Base-by-base conservation (phyloP, 2,888 invertebrate genomes). In the Synergus laeviventris region DNA sequence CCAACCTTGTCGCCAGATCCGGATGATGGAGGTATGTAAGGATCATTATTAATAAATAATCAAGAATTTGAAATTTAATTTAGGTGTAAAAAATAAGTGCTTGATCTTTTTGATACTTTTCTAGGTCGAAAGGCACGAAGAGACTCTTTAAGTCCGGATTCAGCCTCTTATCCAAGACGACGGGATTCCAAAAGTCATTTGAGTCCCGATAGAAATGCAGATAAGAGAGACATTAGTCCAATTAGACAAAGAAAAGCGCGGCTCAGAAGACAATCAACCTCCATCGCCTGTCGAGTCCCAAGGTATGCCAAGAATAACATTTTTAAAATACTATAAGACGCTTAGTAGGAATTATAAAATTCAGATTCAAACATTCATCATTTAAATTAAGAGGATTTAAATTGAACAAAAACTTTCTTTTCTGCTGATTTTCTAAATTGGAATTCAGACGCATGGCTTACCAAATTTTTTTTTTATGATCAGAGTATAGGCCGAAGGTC, bases 61-160 rank as follows among this genome's bases (percentile, higher is more conserved):
- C 21, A 39, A 60, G 9, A 73, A 73, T 42, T n/a, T 42, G 36
- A 24, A 24, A 59, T 78, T 62, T 42, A 45, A 59, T 75, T 12
- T 1, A 49, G 60, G 2, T 36, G 31, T 31, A 31, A 31, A 31
- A 31, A 31, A 31, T 31, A 31, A 31, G 7, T 31, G 7, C 31
- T 31, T 31, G 16, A 49, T 16, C 1, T 74, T 70, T 77, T 24
- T 62, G 11, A 21, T 70, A 21, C 75, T 31, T 31, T 81, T 86
- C 89, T 91, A 78, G 95, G 95, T 74, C 92, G 95, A 60, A 94
- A 94, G 83, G 95, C 96, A 0, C 92, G 97, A 24, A 93, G 97
- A 62, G 97, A 97, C 88, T 97, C 97, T 0, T 91, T 97, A n/a
- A 97, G 97, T 81, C 97, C 97, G 0, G 97, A 97, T 89, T 97